Percentiles rank a stretch among this genome's conserved stretches.
These are phyloP conservation scores for Pseudoips prasinana DNA, from an alignment of 2,888 invertebrate species.

Conservation along the genomic window DNA sequence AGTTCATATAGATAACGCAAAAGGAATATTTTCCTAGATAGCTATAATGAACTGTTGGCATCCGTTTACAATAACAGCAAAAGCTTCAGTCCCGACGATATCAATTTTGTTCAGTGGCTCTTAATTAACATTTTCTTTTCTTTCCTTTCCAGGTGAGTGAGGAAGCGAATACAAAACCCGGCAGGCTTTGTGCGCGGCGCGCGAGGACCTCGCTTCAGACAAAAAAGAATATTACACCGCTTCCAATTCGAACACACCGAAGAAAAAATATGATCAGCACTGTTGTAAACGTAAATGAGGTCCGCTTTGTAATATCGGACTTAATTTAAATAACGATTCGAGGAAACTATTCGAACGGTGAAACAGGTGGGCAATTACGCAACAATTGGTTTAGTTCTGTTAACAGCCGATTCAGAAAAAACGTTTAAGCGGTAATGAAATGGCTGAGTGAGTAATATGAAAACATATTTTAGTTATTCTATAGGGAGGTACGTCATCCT, in stretches of 20 bases:
- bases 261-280: slow-evolving; percentile 76
- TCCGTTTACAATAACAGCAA: slow-evolving; percentile 68
- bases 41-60: slow-evolving; percentile 52
- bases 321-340: slow-evolving; percentile 66
- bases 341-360: slow-evolving; percentile 42
- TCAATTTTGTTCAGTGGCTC: slow-evolving; percentile 77
- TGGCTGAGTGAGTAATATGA: too few species aligned
- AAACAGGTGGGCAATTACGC: slow-evolving; percentile 44
- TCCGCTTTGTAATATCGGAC: slow-evolving; percentile 67
- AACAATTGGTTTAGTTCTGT: slow-evolving; percentile 37
- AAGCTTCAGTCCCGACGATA: slow-evolving; percentile 67
- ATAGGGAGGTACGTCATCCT: not conserved
- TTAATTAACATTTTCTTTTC: slow-evolving; percentile 82
- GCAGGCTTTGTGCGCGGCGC: slow-evolving; percentile 63
- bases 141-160: slow-evolving; percentile 80
- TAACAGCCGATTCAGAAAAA: slow-evolving; percentile 11
- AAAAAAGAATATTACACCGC: slow-evolving; percentile 76
- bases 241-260: slow-evolving; percentile 74
- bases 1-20: slow-evolving; percentile 26
- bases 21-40: slow-evolving; percentile 30
- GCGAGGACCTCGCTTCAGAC: slow-evolving; percentile 42
- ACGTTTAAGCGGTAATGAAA: slow-evolving; percentile 4
- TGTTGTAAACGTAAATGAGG: slow-evolving; percentile 77
- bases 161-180: slow-evolving; percentile 67
- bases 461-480: too few species aligned